Percentiles rank a stretch among this genome's conserved stretches.
Conservation (phyloP, 1,140 invertebrate species). For the Zelostemma sp. region DNA sequence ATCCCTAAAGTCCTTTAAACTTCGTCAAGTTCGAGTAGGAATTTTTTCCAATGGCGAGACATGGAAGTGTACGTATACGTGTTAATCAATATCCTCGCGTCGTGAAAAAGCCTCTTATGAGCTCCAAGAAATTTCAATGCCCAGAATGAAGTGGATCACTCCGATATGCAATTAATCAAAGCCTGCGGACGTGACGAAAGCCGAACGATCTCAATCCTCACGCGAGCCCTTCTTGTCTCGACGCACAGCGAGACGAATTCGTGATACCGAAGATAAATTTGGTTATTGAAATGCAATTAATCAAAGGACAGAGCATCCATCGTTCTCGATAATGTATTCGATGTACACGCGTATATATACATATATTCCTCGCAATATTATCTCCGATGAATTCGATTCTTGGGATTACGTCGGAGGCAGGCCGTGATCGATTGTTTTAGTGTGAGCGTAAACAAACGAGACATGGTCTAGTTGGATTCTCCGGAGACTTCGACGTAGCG, state of each 20-base stretch:
- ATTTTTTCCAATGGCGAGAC: no score
- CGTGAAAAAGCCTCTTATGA: slow-evolving; percentile 11
- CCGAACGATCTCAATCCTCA: slow-evolving; percentile 39
- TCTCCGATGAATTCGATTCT: slow-evolving; percentile 53
- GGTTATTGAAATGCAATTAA: slow-evolving; percentile 61
- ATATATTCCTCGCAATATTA: slow-evolving; percentile 38
- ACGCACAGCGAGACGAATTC: slow-evolving; percentile 24
- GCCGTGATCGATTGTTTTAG: slow-evolving; percentile 66
- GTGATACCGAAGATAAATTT: slow-evolving; percentile 52
- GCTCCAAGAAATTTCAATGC: slow-evolving; percentile 38
- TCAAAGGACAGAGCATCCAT: slow-evolving; percentile 52
- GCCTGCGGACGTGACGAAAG: slow-evolving; percentile 50
- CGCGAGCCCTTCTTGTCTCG: slow-evolving; percentile 34
- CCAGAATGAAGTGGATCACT: slow-evolving; percentile 48
- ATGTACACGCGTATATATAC: slow-evolving; percentile 41
- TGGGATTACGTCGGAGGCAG: slow-evolving; percentile 47
- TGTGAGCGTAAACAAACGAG: slow-evolving; percentile 65
- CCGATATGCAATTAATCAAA: slow-evolving; percentile 54
- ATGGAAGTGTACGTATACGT: no score
- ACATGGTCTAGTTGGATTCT: slow-evolving; percentile 57
- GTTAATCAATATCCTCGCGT: slow-evolving; percentile 17
- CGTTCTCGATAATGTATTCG: slow-evolving; percentile 32
- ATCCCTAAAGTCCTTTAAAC: no score
- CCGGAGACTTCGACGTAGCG: slow-evolving; percentile 43
- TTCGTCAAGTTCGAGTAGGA: no score